Conservation (phyloP, 1,140 invertebrate genomes). For the Drosophila serrata region DNA sequence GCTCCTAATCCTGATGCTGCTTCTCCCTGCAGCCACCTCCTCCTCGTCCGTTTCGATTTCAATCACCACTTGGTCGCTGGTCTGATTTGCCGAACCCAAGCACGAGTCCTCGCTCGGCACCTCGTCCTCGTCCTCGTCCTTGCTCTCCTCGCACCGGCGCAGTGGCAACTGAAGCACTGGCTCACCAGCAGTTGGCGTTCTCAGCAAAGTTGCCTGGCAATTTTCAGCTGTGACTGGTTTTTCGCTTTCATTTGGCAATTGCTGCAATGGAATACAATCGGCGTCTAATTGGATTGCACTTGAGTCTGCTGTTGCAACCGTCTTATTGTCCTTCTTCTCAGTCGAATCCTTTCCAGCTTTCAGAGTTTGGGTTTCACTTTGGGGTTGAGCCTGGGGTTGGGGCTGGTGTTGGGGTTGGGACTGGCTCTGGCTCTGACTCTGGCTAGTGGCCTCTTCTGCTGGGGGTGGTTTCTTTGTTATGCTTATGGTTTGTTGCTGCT, state of each 20-base stretch:
- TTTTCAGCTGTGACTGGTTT: conserved; percentile 54
- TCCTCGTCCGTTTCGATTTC: conserved; percentile 66
- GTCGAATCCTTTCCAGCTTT: conserved; percentile 1
- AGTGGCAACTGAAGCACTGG: conserved; percentile 39
- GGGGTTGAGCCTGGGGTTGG: conserved; percentile 1
- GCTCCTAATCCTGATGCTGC: conserved; percentile 40
- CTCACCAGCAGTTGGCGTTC: conserved; percentile 22
- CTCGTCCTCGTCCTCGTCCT: conserved; percentile 14
- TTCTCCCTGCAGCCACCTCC: conserved; percentile 3
- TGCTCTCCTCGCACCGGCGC: conserved; percentile 53
- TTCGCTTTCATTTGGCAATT: conserved; percentile 56
- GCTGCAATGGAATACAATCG: conserved; percentile 46
- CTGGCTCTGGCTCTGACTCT: not conserved
- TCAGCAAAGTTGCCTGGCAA: conserved; percentile 50
- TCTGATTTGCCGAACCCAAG: not conserved
- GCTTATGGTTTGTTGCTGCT: conserved; percentile 59
- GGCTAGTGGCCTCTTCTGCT: conserved; percentile 18
- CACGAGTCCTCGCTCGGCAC: not conserved
- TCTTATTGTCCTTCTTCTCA: conserved; percentile 53
- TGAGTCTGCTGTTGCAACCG: conserved; percentile 36
- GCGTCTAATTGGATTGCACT: conserved; percentile 75
- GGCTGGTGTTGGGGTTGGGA: conserved; percentile 1
- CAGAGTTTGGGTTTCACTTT: not conserved
- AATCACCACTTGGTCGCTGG: conserved; percentile 63
- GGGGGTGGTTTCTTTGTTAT: conserved; percentile 77